A percentile compares a stretch with the other conserved stretches of the same genome.
phyloP scores from a whole-genome alignment of 1,140 invertebrate species.

The Drosophila sp. region DNA sequence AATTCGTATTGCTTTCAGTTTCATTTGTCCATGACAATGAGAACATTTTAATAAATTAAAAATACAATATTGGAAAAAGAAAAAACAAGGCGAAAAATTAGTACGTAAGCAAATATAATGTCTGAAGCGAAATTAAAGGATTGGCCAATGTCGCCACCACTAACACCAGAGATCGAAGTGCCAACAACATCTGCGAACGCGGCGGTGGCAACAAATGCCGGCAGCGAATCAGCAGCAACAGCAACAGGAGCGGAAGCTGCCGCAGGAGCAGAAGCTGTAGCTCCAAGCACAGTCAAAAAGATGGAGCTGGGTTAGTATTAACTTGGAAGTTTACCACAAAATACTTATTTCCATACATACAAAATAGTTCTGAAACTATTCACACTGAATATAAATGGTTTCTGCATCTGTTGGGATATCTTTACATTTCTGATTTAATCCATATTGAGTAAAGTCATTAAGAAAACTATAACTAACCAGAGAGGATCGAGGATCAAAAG shows the following conservation, averaged over 20 bases:
- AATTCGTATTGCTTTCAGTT: no score
- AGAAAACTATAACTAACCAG: no score
- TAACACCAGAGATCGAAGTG: neutral
- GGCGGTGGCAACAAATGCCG: slow-evolving; percentile 7
- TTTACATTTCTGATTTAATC: no score
- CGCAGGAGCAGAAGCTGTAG: neutral
- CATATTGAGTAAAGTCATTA: no score
- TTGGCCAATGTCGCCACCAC: neutral
- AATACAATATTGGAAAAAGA: slow-evolving; percentile 1
- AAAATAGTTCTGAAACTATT: neutral
- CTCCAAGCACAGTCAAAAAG: neutral
- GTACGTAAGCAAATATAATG: slow-evolving; percentile 36
- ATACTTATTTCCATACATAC: no score
- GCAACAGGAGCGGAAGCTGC: neutral
- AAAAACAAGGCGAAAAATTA: slow-evolving; percentile 28
- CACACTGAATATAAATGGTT: neutral
- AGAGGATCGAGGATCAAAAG: no score
- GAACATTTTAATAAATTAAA: slow-evolving; percentile 24
- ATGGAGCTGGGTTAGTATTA: neutral
- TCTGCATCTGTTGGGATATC: neutral
- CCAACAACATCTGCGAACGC: neutral
- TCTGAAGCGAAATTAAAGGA: slow-evolving; percentile 25
- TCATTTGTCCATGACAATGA: no score
- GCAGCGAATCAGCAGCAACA: neutral
- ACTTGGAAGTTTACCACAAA: neutral